Percentiles rank a stretch among this genome's conserved stretches.
Conservation (phyloP, 2,888 invertebrate genomes). For the Corbicula japonica region DNA sequence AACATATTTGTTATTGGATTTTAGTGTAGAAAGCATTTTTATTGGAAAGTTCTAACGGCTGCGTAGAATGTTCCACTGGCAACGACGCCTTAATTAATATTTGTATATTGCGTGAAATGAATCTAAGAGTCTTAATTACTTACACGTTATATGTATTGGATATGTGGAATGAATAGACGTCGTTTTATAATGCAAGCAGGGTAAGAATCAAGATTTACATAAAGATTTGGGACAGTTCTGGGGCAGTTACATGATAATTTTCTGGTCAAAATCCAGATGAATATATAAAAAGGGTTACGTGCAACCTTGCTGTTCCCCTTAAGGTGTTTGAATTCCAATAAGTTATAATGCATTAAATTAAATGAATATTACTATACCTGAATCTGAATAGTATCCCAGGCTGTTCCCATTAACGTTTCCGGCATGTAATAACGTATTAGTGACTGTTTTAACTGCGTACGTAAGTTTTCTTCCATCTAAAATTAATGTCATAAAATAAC, state of each 20-base stretch:
- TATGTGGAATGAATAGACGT: too few species aligned
- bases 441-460: conserved; percentile 33
- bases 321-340: background rate
- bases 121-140: too few species aligned
- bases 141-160: too few species aligned
- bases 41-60: too few species aligned
- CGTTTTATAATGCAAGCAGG: too few species aligned
- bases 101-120: too few species aligned
- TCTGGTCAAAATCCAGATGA: background rate
- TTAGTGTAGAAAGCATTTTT: too few species aligned
- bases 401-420: conserved; percentile 52
- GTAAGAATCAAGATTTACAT: too few species aligned
- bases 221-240: too few species aligned
- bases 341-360: background rate
- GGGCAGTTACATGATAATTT: background rate
- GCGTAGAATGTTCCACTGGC: too few species aligned
- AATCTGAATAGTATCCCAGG: conserved; percentile 58
- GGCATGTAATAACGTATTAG: conserved; percentile 45
- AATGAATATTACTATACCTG: conserved; percentile 29
- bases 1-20: too few species aligned
- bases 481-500: background rate
- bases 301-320: background rate
- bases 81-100: too few species aligned
- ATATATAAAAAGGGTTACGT: background rate
- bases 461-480: conserved; percentile 42